These are phyloP conservation scores for Macroglossus sobrinus DNA, from an alignment of 2,113 vertebrate genomes.

Conservation along the genomic window DNA sequence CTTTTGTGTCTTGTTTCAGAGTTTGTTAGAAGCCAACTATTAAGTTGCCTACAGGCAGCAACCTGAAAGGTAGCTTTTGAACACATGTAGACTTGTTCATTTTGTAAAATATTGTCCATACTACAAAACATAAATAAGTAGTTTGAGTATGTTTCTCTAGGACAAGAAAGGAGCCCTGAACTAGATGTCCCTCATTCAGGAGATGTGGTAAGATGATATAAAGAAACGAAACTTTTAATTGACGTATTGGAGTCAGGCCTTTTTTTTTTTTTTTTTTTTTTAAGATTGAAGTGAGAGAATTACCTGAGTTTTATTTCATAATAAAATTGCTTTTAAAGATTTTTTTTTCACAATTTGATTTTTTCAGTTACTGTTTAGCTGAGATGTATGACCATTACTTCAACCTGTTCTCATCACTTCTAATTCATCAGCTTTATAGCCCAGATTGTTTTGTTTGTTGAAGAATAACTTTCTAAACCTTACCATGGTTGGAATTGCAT, in stretches of 20 bases:
- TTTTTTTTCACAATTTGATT: neutral
- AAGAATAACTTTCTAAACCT: slow-evolving; percentile 24
- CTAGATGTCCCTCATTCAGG: neutral
- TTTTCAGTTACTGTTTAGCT: neutral
- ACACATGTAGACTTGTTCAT: slow-evolving; percentile 18
- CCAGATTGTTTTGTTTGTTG: neutral
- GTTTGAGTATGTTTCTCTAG: neutral
- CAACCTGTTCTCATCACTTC: neutral
- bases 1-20: slow-evolving; percentile 17
- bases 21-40: slow-evolving; percentile 29
- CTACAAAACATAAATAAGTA: slow-evolving; percentile 23
- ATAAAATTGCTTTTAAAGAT: neutral
- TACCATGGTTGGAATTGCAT: neutral
- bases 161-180: neutral
- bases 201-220: neutral
- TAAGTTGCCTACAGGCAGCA: slow-evolving; percentile 25
- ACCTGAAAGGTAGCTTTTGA: slow-evolving; percentile 28
- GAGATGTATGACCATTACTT: neutral
- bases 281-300: neutral
- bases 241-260: neutral
- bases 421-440: neutral
- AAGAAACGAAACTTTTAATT: neutral
- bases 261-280: neutral
- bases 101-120: slow-evolving; percentile 30
- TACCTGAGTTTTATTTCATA: neutral